Evolutionary conservation across 1,140 invertebrate species (phyloP).

Genomic region (Trialeurodes vaporariorum): DNA sequence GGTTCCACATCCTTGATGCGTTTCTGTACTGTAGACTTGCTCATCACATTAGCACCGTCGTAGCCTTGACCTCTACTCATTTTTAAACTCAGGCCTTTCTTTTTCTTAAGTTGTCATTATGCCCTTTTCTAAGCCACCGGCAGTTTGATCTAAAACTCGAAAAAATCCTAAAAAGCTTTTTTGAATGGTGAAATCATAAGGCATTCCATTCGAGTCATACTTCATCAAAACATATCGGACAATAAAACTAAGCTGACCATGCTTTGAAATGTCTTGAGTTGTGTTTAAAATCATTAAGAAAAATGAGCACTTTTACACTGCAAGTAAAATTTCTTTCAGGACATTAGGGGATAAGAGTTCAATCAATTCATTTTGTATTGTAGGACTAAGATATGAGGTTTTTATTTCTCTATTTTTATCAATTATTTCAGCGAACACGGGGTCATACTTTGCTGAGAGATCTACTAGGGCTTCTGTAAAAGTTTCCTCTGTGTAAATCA

Average conservation of each 20-base stretch:
- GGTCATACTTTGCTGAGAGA: slow-evolving; percentile 10
- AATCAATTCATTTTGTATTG: slow-evolving; percentile 16
- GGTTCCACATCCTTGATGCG: not conserved
- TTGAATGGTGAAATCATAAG: not conserved
- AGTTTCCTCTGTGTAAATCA: slow-evolving; percentile 12
- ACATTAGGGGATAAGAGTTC: not conserved
- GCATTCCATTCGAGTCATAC: not conserved
- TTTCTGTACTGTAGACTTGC: not conserved
- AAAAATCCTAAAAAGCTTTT: not conserved
- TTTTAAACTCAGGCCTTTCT: slow-evolving; percentile 2
- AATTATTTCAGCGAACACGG: slow-evolving; percentile 8
- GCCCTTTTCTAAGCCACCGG: not conserved
- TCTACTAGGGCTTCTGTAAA: slow-evolving; percentile 12
- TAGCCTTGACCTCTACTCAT: not conserved
- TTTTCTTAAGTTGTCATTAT: not conserved
- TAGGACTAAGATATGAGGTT: slow-evolving; percentile 10
- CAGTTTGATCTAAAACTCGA: not conserved
- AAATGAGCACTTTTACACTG: not conserved
- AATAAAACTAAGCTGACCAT: not conserved
- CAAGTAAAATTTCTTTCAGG: not conserved
- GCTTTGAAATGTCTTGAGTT: not conserved
- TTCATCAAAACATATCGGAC: not conserved
- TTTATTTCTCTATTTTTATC: slow-evolving; percentile 1
- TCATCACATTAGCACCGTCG: too few species aligned
- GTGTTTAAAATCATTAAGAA: not conserved